phyloP scores from a whole-genome alignment of 2,888 invertebrate species.

The Deilephila elpenor region DNA sequence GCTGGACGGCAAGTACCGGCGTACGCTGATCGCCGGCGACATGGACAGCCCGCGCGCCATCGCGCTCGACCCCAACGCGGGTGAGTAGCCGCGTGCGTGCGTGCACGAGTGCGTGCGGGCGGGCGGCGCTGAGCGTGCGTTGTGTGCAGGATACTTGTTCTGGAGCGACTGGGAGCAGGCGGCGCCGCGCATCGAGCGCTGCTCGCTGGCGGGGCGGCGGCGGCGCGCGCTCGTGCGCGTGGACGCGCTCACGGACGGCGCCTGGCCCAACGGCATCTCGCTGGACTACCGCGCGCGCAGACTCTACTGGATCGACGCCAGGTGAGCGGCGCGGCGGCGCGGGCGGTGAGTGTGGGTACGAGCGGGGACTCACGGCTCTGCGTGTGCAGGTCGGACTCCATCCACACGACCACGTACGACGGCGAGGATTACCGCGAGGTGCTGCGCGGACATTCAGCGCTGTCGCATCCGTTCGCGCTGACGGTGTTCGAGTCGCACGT shows the following conservation, averaged over 20 bases:
- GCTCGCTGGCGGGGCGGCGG: conserved; percentile 90
- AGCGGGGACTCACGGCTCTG: background rate
- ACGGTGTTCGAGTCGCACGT: conserved; percentile 93
- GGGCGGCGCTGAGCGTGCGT: background rate
- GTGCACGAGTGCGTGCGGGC: background rate
- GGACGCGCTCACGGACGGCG: conserved; percentile 84
- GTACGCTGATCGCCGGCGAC: conserved; percentile 91
- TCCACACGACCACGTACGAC: conserved; percentile 93
- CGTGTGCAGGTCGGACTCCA: conserved; percentile 89
- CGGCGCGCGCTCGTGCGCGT: conserved; percentile 86
- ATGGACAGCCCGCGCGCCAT: conserved; percentile 94
- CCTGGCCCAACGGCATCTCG: conserved; percentile 94
- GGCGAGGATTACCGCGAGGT: conserved; percentile 89
- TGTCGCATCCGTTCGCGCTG: conserved; percentile 95
- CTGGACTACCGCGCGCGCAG: conserved; percentile 89
- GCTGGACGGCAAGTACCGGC: conserved; percentile 87
- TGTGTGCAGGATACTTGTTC: conserved; percentile 86
- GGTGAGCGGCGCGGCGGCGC: conserved; percentile 29
- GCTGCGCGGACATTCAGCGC: conserved; percentile 88
- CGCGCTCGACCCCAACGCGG: conserved; percentile 92
- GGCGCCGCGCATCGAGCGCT: conserved; percentile 92
- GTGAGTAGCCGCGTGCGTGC: conserved; percentile 38
- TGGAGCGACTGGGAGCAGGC: conserved; percentile 95
- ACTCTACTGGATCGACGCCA: conserved; percentile 94
- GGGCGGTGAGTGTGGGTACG: background rate